A percentile compares a stretch with the other conserved stretches of the same genome.
These are phyloP conservation scores for Menidia beryllina DNA, from an alignment of 2,113 vertebrate genomes.

Conservation along the genomic window DNA sequence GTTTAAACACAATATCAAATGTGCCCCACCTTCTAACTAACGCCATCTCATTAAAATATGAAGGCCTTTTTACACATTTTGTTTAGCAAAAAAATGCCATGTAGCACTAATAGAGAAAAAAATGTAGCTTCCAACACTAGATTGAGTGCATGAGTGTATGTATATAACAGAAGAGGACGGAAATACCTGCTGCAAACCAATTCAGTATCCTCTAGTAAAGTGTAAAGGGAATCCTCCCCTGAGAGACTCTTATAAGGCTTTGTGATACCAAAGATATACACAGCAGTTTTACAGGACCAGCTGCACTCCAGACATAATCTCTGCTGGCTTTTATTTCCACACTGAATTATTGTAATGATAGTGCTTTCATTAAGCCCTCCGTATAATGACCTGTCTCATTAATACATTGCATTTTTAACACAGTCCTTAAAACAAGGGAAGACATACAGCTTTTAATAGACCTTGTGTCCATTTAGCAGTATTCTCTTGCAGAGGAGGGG, in stretches of 20 bases:
- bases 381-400: slow-evolving; percentile 2
- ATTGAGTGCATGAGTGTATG: not conserved
- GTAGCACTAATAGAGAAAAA: not conserved
- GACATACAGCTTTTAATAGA: slow-evolving; percentile 17
- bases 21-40: slow-evolving; percentile 6
- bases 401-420: slow-evolving; percentile 2
- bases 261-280: slow-evolving; percentile 12
- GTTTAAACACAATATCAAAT: slow-evolving; percentile 4
- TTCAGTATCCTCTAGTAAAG: not conserved
- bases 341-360: slow-evolving; percentile 16
- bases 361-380: slow-evolving; percentile 2
- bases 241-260: not conserved
- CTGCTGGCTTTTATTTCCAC: slow-evolving; percentile 2
- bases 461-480: too few species aligned
- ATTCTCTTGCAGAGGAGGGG: too few species aligned
- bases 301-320: slow-evolving; percentile 16
- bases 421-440: slow-evolving; percentile 13
- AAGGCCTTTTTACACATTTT: not conserved
- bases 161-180: not conserved
- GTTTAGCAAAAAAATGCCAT: not conserved
- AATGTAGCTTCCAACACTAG: not conserved
- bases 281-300: slow-evolving; percentile 13
- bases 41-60: not conserved
- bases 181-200: slow-evolving; percentile 8
- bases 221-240: not conserved